Percentiles rank a stretch among this genome's conserved stretches.
Evolutionary conservation across 23 tunicate species (phyloP).

Genomic region (Phallusia fumigata): DNA sequence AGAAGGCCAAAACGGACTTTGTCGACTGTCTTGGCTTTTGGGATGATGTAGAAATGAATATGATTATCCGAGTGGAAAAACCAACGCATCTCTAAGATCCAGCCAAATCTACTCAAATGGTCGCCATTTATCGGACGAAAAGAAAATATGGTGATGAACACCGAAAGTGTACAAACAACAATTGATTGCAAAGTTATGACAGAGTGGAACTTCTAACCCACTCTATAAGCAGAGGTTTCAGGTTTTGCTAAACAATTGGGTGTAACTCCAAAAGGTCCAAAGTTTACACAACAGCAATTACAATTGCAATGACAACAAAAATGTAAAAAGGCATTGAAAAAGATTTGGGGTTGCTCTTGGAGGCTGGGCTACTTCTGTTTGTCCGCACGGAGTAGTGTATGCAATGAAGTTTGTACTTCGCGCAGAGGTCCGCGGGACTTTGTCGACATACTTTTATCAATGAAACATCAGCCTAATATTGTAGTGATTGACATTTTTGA

Average conservation of each 20-base stretch:
- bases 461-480: conserved; percentile 25
- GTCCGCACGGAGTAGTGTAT: background rate
- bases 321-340: background rate
- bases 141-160: background rate
- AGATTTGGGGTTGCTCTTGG: conserved; percentile 24
- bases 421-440: conserved; percentile 18
- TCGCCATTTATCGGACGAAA: background rate
- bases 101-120: background rate
- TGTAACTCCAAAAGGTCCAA: background rate
- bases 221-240: conserved; percentile 7
- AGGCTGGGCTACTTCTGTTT: conserved; percentile 12
- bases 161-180: background rate
- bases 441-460: conserved; percentile 23
- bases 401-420: conserved; percentile 24
- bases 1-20: background rate
- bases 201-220: background rate
- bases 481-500: conserved; percentile 13
- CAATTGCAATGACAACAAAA: background rate
- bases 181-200: conserved; percentile 4
- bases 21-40: background rate
- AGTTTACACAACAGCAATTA: background rate
- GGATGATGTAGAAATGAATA: background rate
- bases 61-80: background rate
- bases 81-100: background rate
- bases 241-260: conserved; percentile 9